Base-by-base conservation (phyloP, 2,797 vertebrate species). In the Pipistrellus nathusii region DNA sequence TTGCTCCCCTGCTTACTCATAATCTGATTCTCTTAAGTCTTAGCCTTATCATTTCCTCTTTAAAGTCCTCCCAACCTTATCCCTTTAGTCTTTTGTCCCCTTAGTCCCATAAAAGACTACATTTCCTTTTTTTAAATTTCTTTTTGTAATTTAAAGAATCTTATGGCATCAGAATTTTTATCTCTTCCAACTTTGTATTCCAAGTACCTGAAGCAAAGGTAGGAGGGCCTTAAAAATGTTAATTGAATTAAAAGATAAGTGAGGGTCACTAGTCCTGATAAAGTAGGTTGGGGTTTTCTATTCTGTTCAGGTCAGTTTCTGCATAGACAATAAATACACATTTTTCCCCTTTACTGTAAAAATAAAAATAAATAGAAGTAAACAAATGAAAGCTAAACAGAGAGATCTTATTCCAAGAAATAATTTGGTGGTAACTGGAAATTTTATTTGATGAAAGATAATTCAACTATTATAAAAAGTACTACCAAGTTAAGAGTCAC, bases 331-430 rank as follows among this genome's bases (percentile, higher is more conserved):
- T 75, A 83, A 90, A 64, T 38, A 87, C 3, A 48, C 8, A 21
- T 44, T 38, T 77, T 81, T 13, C 27, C 30, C 38, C 38, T 92
- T 83, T 72, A 87, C 20, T 91, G 1, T 72, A 88, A 75, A 77
- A 94, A 82, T 59, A 94, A 78, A 95, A 95, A 69, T 68, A 76
- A 93, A 62, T 12, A 81, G 44, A 91, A 94, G 25, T 73, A 96
- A 89, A 84, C 9, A 94, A 80, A 78, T 30, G 10, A 95, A 96
- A 90, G 41, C 17, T 92, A 92, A 90, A 84, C 17, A 69, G 77
- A 81, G 38, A 92, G 23, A 77, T 77, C 4, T 64, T 88, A 83
- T 71, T 87, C 93, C 53, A 93, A 94, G 35, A 93, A 95, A 88
- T 75, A 88, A 93, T 71, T 62, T 82, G 10, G 21, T 72, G 18